Evolutionary conservation across 1,140 invertebrate genomes (phyloP).

Genomic region (Drosophila punjabiensis): DNA sequence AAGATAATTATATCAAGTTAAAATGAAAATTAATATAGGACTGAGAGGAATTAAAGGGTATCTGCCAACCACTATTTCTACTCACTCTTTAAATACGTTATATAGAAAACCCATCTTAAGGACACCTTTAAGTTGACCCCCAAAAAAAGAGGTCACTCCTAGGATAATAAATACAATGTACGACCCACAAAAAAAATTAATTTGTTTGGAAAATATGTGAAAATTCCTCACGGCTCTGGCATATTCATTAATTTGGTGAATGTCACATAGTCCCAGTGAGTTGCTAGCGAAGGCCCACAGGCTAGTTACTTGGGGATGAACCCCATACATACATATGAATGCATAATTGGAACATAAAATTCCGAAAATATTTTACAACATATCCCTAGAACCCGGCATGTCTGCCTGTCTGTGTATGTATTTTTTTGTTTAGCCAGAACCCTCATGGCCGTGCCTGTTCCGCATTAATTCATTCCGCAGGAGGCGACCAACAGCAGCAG

Average conservation of each 20-base stretch:
- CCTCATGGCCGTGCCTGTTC: conserved; percentile 39
- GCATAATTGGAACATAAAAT: conserved; percentile 82
- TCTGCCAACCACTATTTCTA: background rate
- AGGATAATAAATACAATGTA: conserved; percentile 29
- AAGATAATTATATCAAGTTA: background rate
- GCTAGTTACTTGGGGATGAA: conserved; percentile 32
- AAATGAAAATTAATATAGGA: background rate
- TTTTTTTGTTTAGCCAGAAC: conserved; percentile 17
- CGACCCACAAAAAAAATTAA: conserved; percentile 43
- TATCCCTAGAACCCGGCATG: conserved; percentile 2
- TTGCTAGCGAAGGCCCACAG: conserved; percentile 17
- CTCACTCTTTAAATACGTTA: conserved; percentile 1
- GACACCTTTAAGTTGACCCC: background rate
- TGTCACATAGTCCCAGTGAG: conserved; percentile 46
- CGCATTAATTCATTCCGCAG: conserved; percentile 64
- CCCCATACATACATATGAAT: conserved; percentile 59
- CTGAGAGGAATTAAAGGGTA: background rate
- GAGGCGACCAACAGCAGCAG: conserved; percentile 13
- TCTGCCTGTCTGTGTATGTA: conserved; percentile 3
- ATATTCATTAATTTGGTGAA: conserved; percentile 75
- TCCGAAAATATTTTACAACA: conserved; percentile 77
- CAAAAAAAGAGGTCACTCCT: background rate
- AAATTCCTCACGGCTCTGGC: conserved; percentile 47
- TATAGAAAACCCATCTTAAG: background rate
- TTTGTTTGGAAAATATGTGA: conserved; percentile 49